Evolutionary conservation across 2,888 invertebrate genomes (phyloP).

Genomic region (Hartigia nigra): DNA sequence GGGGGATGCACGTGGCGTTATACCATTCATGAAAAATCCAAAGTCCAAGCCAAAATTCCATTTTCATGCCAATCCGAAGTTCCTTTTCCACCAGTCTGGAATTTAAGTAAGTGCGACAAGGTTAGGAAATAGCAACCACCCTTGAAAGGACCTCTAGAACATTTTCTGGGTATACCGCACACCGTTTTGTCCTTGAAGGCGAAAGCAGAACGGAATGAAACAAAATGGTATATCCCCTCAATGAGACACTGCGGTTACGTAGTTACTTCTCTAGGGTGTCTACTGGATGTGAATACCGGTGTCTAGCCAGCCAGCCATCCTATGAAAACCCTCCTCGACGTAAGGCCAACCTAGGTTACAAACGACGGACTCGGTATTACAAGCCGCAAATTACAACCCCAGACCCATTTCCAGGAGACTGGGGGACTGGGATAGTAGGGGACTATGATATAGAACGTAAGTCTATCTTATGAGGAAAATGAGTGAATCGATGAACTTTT

Average conservation of each 20-base stretch:
- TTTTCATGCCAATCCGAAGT: neutral
- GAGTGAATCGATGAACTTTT: neutral
- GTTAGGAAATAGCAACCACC: neutral
- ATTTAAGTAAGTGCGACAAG: neutral
- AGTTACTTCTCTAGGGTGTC: constrained; percentile 39
- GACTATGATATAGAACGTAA: neutral
- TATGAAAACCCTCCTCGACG: constrained; percentile 19
- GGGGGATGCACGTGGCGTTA: neutral
- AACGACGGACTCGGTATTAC: constrained; percentile 56
- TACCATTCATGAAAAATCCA: neutral
- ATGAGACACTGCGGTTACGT: constrained; percentile 56
- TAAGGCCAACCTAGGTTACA: constrained; percentile 45
- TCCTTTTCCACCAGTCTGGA: neutral
- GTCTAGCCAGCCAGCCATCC: neutral
- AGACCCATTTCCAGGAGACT: constrained; percentile 15
- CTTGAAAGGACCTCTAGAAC: neutral
- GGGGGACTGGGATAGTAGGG: neutral
- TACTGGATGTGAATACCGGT: neutral
- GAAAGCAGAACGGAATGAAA: constrained; percentile 18
- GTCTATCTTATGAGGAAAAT: neutral
- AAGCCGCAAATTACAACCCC: constrained; percentile 56
- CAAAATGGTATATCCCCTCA: constrained; percentile 42
- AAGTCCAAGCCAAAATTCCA: neutral
- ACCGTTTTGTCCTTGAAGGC: constrained; percentile 9
- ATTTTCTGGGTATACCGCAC: constrained; percentile 14